Conservation (phyloP, 1,140 invertebrate species). For the Schlechtendalia chinensis region DNA sequence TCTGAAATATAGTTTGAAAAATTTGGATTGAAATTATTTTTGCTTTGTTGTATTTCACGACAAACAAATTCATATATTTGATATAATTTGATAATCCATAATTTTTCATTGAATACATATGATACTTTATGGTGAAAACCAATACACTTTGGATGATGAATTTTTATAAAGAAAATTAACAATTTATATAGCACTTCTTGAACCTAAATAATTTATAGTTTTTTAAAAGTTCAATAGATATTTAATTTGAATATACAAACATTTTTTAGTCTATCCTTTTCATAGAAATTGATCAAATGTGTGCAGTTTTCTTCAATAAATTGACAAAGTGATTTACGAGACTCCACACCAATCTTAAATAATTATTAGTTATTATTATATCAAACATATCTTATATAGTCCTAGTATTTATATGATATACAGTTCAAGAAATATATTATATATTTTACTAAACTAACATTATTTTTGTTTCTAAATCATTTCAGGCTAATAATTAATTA, state of each 20-base stretch:
- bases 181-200: conserved; percentile 21
- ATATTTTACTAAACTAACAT: too few species aligned
- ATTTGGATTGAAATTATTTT: conserved; percentile 27
- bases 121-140: conserved; percentile 1
- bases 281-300: conserved; percentile 43
- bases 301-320: conserved; percentile 50
- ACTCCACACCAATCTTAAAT: conserved; percentile 46
- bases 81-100: conserved; percentile 18
- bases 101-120: not conserved
- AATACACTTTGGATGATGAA: conserved; percentile 36
- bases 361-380: not conserved
- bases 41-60: conserved; percentile 23
- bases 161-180: conserved; percentile 30
- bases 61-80: conserved; percentile 37
- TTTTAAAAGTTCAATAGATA: not conserved
- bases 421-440: too few species aligned
- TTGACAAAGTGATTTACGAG: conserved; percentile 47
- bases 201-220: conserved; percentile 15
- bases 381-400: not conserved
- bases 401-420: too few species aligned
- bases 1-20: conserved; percentile 13
- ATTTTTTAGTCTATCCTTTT: conserved; percentile 19
- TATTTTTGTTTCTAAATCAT: too few species aligned
- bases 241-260: conserved; percentile 15
- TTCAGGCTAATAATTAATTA: too few species aligned